Evolutionary conservation across 2,797 vertebrate genomes (phyloP).

Genomic region (Liasis olivaceus): DNA sequence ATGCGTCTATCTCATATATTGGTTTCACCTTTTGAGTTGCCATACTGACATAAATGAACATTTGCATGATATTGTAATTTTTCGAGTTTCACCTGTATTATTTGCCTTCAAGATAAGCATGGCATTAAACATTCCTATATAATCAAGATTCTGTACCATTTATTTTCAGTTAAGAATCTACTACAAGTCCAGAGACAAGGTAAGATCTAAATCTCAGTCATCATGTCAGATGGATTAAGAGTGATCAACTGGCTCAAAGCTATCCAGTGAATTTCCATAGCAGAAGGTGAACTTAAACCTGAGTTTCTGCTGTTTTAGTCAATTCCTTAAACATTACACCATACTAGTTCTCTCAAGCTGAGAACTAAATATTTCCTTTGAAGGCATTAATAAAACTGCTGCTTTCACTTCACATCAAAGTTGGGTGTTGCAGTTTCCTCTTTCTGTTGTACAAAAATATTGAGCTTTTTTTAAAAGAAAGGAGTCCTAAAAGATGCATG

Average conservation of each 20-base stretch:
- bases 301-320: background rate
- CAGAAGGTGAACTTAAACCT: background rate
- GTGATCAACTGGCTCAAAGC: background rate
- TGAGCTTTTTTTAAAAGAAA: background rate
- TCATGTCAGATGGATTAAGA: background rate
- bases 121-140: background rate
- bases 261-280: background rate
- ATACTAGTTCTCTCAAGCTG: background rate
- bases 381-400: background rate
- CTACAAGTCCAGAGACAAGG: background rate
- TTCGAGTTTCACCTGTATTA: too few relatives aligned
- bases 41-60: too few relatives aligned
- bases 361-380: background rate
- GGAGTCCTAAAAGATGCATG: background rate
- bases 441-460: slow-evolving; percentile 7
- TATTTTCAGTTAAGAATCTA: background rate
- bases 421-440: background rate
- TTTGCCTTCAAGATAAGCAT: background rate
- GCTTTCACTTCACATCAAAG: slow-evolving; percentile 29
- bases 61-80: too few relatives aligned
- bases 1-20: too few relatives aligned
- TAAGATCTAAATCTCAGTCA: background rate
- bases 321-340: background rate
- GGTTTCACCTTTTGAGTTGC: too few relatives aligned
- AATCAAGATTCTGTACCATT: background rate